phyloP scores from a whole-genome alignment of 2,888 invertebrate genomes.

The Gibbula magus region DNA sequence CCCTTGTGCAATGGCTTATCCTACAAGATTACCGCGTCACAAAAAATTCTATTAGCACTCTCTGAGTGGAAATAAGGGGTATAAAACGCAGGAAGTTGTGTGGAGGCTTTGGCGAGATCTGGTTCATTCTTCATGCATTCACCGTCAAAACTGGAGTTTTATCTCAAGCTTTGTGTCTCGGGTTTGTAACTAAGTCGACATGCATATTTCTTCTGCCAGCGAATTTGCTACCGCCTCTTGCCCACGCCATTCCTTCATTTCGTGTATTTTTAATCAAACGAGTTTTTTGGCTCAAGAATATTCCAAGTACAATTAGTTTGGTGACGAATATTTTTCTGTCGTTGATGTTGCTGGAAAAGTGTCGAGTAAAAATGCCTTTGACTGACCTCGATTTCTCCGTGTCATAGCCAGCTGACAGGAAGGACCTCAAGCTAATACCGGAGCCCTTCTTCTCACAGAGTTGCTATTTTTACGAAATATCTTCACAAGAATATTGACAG shows the following conservation, averaged over 20 bases:
- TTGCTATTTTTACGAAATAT: background rate
- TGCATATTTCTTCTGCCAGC: background rate
- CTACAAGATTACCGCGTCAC: background rate
- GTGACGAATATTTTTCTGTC: background rate
- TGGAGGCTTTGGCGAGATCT: background rate
- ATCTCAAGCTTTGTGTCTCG: background rate
- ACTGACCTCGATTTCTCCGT: background rate
- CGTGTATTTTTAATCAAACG: background rate
- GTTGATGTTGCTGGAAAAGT: background rate
- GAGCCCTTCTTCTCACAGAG: background rate
- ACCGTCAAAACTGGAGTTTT: background rate
- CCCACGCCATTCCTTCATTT: background rate
- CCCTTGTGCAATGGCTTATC: background rate
- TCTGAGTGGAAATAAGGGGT: background rate
- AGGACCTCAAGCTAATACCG: background rate
- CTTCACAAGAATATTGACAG: too few species aligned
- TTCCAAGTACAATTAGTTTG: constrained; percentile 3
- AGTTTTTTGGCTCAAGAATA: background rate
- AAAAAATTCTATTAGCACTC: background rate
- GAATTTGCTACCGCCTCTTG: background rate
- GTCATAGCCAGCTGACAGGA: background rate
- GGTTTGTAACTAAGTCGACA: background rate
- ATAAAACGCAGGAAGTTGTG: background rate
- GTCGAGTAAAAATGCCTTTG: background rate
- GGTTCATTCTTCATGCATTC: background rate